Evolutionary conservation across 2,113 vertebrate species (phyloP).

Genomic region (Antechinus flavipes): DNA sequence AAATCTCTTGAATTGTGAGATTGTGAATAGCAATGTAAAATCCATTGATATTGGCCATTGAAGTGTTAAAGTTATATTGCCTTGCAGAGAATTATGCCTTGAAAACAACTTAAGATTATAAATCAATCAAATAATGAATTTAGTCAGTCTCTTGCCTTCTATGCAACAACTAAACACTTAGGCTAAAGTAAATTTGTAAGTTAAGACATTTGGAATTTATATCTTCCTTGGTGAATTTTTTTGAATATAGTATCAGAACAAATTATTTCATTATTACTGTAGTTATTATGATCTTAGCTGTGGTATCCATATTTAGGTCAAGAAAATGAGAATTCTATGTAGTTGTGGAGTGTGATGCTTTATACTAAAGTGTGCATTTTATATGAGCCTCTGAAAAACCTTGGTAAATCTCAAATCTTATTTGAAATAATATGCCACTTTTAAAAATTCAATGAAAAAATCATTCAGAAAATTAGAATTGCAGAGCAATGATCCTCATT

Average conservation of each 20-base stretch:
- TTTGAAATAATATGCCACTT: neutral
- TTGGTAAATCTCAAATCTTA: neutral
- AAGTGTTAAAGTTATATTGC: neutral
- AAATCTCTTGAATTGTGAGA: neutral
- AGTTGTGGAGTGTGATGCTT: neutral
- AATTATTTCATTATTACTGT: neutral
- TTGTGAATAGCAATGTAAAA: neutral
- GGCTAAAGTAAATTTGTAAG: neutral
- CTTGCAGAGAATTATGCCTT: neutral
- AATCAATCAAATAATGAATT: neutral
- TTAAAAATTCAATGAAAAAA: constrained; percentile 22
- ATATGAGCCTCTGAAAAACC: constrained; percentile 8
- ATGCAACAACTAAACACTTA: neutral
- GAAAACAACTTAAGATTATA: neutral
- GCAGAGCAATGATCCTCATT: neutral
- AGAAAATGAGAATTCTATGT: neutral
- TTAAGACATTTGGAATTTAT: neutral
- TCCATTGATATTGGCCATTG: neutral
- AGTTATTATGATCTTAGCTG: neutral
- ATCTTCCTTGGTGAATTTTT: neutral
- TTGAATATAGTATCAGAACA: neutral
- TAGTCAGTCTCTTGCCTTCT: neutral
- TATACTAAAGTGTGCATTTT: neutral
- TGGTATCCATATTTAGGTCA: neutral
- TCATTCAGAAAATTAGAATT: neutral